Evolutionary conservation across 35 echinoderm and acorn worm species (phyloP).

Genomic region (Lytechinus variegatus): DNA sequence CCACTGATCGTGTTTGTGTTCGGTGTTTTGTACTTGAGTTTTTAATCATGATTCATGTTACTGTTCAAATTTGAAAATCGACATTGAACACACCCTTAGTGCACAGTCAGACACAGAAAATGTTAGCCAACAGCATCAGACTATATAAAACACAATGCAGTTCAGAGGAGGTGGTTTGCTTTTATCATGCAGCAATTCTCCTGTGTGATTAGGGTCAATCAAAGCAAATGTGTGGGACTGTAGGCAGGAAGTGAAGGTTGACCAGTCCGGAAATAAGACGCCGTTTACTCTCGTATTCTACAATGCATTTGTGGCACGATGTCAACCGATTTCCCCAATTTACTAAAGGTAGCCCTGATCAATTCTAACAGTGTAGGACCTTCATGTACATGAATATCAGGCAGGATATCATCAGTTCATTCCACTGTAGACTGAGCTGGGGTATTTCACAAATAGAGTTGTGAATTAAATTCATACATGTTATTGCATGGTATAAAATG

Average conservation of each 20-base stretch:
- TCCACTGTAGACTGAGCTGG: too few species aligned
- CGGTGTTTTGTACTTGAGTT: too few species aligned
- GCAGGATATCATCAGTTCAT: too few species aligned
- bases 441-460: too few species aligned
- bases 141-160: neutral
- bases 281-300: neutral
- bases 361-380: neutral
- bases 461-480: too few species aligned
- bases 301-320: neutral
- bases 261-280: neutral
- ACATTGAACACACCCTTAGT: too few species aligned
- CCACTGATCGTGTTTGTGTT: too few species aligned
- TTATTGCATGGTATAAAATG: too few species aligned
- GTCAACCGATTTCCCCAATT: neutral
- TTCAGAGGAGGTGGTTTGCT: too few species aligned
- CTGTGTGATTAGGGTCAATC: neutral
- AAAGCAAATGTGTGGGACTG: neutral
- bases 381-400: too few species aligned
- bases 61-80: too few species aligned
- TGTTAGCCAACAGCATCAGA: neutral
- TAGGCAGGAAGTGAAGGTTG: neutral
- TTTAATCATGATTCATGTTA: too few species aligned
- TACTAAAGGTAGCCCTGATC: neutral
- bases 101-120: neutral
- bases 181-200: neutral